Evolutionary conservation across 2,797 vertebrate genomes (phyloP), one percentile per base, ranked within the genome.

Genomic region (Bradypodion ventrale): DNA sequence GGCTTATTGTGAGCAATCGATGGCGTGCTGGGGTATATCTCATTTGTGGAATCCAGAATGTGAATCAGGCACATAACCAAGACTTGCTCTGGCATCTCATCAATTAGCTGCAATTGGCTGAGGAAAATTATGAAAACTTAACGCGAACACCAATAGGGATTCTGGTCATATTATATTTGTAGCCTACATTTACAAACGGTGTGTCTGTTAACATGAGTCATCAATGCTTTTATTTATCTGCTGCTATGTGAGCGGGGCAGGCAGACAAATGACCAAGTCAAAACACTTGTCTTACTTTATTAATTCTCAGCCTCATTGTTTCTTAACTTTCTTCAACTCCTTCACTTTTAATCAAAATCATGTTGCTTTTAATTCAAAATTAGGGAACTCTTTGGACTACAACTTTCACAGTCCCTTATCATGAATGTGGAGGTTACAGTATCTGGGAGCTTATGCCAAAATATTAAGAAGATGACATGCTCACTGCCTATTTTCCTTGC

Each of bases 181-280:
- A 65, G 63, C 29, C 68, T 82, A 69, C 21, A 23, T 80, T 52
- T 75, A 49, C 44, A 78, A 32, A 56, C 29, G 19, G 46, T 27
- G 25, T 42, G 82, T 59, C 84, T 86, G 35, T 2, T 68, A 8
- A 49, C 7, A 37, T 87, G 80, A 69, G 75, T 76, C 40, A 9
- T 32, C 32, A 62, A 25, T 46, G 5, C 6, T 49, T 63, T 78
- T 62, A 46, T 37, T 56, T 80, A 49, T 65, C 16, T 65, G 49
- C 42, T 76, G 1, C 4, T 70, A 70, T 37, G 4, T 19, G 21
- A 44, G 62, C 13, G 8, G 52, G 19, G 52, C n/a, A 27, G 21
- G 62, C 21, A 29, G 25, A 7, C 25, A 23, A 83, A 83, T 6
- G 21, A 74, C 66, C 12, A 63, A 15, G 2, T 4, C 5, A 56